phyloP scores from a whole-genome alignment of 2,888 invertebrate genomes.

The Athetis lepigone region DNA sequence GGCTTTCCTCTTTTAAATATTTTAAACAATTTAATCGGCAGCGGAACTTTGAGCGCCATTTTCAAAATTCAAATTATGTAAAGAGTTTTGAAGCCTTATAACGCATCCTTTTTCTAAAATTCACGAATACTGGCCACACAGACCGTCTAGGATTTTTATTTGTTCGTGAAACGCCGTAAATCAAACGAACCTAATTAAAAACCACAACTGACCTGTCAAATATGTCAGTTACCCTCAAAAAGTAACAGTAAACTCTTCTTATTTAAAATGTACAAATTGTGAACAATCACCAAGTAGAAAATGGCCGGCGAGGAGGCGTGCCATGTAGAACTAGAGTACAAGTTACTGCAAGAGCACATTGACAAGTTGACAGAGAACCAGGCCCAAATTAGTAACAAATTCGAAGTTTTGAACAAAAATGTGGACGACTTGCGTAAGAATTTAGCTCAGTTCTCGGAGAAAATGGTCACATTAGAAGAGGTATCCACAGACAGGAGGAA shows the following conservation, averaged over 20 bases:
- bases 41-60: neutral
- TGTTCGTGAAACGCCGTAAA: slow-evolving; percentile 30
- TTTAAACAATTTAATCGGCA: neutral
- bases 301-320: slow-evolving; percentile 66
- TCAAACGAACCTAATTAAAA: slow-evolving; percentile 17
- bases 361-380: slow-evolving; percentile 77
- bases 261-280: slow-evolving; percentile 56
- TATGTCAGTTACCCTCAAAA: slow-evolving; percentile 45
- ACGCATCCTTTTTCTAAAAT: neutral
- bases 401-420: slow-evolving; percentile 75
- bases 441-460: slow-evolving; percentile 74
- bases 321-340: slow-evolving; percentile 67
- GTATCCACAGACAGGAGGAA: slow-evolving; percentile 71
- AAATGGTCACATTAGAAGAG: slow-evolving; percentile 76
- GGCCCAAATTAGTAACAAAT: slow-evolving; percentile 73
- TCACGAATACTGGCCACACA: neutral
- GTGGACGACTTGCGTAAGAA: slow-evolving; percentile 77
- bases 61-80: neutral
- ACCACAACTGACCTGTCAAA: slow-evolving; percentile 46
- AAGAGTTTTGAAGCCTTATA: neutral
- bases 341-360: slow-evolving; percentile 73
- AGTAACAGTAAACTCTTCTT: slow-evolving; percentile 15
- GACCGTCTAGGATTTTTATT: neutral
- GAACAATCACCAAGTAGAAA: slow-evolving; percentile 43
- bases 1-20: neutral